Percentiles rank a stretch among this genome's conserved stretches.
phyloP scores from a whole-genome alignment of 2,888 invertebrate genomes.

The Rhingia campestris region DNA sequence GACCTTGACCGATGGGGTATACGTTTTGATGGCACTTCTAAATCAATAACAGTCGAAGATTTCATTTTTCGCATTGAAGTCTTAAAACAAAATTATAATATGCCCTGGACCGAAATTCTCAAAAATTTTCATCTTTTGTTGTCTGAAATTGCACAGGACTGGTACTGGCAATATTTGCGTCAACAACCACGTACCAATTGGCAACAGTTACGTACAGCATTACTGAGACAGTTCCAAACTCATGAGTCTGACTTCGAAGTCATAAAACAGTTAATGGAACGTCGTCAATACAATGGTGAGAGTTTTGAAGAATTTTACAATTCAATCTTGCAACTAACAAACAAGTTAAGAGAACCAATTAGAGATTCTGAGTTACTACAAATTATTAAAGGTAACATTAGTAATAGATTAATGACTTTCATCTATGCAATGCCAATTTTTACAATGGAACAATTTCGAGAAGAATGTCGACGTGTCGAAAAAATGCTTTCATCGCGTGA shows the following conservation, averaged over 20 bases:
- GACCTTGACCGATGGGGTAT: neutral
- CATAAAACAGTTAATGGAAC: conserved; percentile 16
- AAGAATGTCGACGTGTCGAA: neutral
- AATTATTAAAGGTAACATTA: conserved; percentile 12
- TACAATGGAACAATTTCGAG: conserved; percentile 12
- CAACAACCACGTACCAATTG: neutral
- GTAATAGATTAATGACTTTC: neutral
- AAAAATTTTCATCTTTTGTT: conserved; percentile 19
- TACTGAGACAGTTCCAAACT: neutral
- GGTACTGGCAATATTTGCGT: conserved; percentile 28
- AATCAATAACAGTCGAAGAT: conserved; percentile 9
- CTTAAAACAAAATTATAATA: conserved; percentile 4
- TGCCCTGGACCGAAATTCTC: conserved; percentile 9
- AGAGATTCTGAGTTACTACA: neutral
- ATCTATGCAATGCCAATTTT: conserved; percentile 3
- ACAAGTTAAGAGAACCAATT: conserved; percentile 11
- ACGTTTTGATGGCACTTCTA: neutral
- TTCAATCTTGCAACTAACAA: neutral
- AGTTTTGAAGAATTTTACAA: conserved; percentile 15
- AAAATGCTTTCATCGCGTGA: neutral
- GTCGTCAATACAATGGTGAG: neutral
- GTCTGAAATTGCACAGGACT: neutral
- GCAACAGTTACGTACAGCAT: neutral
- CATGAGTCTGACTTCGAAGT: conserved; percentile 12
- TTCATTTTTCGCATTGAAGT: conserved; percentile 14